These are phyloP conservation scores for Platichthys flesus DNA, from an alignment of 2,113 vertebrate genomes.

Conservation along the genomic window DNA sequence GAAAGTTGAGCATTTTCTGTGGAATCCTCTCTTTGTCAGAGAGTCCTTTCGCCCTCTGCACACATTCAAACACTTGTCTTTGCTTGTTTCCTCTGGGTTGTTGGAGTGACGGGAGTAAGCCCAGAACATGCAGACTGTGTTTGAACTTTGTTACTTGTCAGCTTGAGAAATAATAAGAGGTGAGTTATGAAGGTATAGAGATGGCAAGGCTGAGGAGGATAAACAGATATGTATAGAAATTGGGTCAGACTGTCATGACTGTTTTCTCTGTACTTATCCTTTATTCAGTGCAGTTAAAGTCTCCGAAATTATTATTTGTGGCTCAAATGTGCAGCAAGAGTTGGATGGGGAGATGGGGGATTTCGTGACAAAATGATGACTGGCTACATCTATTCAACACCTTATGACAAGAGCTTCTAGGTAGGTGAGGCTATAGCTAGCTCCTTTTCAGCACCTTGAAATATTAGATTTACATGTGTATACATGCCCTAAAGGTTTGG, in stretches of 20 bases:
- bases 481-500: slow-evolving; percentile 36
- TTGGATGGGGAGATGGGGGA: background rate
- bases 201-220: background rate
- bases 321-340: background rate
- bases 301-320: slow-evolving; percentile 4
- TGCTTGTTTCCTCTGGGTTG: slow-evolving; percentile 21
- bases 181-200: background rate
- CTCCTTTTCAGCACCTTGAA: slow-evolving; percentile 1
- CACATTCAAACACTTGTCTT: slow-evolving; percentile 29
- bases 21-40: background rate
- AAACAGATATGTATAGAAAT: slow-evolving; percentile 4
- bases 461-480: slow-evolving; percentile 19
- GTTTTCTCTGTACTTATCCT: background rate
- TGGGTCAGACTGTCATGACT: background rate
- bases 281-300: background rate
- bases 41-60: slow-evolving; percentile 4
- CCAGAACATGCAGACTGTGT: background rate
- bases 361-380: background rate
- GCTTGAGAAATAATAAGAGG: background rate
- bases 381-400: slow-evolving; percentile 4
- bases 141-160: slow-evolving; percentile 28
- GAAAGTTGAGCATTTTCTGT: background rate
- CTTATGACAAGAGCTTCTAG: background rate
- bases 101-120: slow-evolving; percentile 3
- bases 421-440: background rate